Conservation (phyloP, 2,797 vertebrate species). For the Scolopax bukidnonensis region DNA sequence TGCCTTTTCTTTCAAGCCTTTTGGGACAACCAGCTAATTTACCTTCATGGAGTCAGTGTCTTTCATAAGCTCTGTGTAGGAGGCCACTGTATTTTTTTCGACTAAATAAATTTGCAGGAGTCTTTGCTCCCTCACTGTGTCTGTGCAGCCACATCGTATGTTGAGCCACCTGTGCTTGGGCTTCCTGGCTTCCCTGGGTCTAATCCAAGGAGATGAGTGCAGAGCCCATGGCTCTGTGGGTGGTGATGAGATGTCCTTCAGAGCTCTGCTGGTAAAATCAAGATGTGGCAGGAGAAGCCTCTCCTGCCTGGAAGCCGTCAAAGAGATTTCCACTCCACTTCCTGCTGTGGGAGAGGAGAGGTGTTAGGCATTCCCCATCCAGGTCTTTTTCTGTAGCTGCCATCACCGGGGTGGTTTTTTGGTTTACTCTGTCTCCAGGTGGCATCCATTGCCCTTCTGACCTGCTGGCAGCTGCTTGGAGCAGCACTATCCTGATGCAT, state of each 20-base stretch:
- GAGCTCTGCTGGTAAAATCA: background rate
- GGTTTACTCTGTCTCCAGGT: background rate
- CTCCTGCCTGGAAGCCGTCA: background rate
- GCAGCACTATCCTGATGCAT: accelerated
- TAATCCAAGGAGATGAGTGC: accelerated
- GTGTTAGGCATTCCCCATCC: background rate
- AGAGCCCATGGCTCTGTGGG: background rate
- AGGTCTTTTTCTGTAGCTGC: background rate
- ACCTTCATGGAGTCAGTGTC: background rate
- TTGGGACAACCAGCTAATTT: background rate
- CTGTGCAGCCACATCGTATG: background rate
- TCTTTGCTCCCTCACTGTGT: background rate
- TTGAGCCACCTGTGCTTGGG: background rate
- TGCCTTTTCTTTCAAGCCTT: background rate
- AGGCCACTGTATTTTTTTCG: background rate
- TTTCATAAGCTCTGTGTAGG: background rate
- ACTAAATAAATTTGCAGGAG: background rate
- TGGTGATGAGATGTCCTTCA: background rate
- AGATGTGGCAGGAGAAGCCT: background rate
- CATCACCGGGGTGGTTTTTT: background rate
- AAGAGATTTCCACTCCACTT: background rate
- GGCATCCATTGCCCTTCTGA: background rate
- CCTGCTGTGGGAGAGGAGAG: background rate
- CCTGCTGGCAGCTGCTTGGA: background rate
- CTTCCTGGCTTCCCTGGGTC: background rate